These are phyloP conservation scores for Haliclystus octoradiatus DNA, from an alignment of 30 jellyfish, hydroid and myxozoan species.

Conservation along the genomic window DNA sequence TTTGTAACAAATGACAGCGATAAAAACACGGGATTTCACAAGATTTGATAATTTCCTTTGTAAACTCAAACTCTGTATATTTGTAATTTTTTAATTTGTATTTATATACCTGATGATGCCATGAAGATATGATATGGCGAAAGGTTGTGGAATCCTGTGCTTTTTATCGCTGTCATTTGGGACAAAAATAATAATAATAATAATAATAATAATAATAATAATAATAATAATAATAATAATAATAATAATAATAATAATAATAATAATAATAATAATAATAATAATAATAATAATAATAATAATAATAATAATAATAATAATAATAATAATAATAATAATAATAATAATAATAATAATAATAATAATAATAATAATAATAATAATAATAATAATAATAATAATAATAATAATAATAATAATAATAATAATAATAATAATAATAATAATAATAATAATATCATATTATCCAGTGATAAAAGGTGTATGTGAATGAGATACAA, in stretches of 20 bases:
- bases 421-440: background rate
- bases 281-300: constrained; percentile 17
- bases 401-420: background rate
- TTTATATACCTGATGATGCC: no score
- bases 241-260: background rate
- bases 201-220: background rate
- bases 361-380: constrained; percentile 32
- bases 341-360: constrained; percentile 32
- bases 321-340: constrained; percentile 29
- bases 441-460: no score
- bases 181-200: background rate
- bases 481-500: no score
- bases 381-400: constrained; percentile 15
- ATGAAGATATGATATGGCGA: no score
- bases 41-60: no score
- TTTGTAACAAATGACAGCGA: no score
- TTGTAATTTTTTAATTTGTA: no score
- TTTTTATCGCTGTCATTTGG: background rate
- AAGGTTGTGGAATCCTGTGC: no score
- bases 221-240: background rate
- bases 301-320: constrained; percentile 22
- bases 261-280: constrained; percentile 12
- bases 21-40: no score
- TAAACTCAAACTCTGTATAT: no score
- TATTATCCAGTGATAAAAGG: no score